These are phyloP conservation scores for Coelopa frigida DNA, from an alignment of 1,140 invertebrate genomes.

Conservation along the genomic window DNA sequence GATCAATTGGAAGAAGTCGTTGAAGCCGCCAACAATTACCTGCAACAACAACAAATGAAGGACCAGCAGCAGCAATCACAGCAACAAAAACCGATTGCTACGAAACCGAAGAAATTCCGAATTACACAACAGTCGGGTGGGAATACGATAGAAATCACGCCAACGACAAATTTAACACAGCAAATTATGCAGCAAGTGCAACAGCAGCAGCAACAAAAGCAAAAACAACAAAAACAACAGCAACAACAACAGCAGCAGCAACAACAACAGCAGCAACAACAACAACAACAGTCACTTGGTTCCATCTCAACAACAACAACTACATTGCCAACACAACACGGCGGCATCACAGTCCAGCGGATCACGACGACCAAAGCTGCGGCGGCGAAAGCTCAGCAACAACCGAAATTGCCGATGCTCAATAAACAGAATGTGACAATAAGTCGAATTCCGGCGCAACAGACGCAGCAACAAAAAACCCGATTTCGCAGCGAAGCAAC, in stretches of 20 bases:
- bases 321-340: slow-evolving; percentile 3
- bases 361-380: slow-evolving; percentile 22
- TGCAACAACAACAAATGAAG: slow-evolving; percentile 1
- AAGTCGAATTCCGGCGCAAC: slow-evolving; percentile 24
- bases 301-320: slow-evolving; percentile 10
- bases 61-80: not conserved
- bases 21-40: no score
- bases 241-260: slow-evolving; percentile 10
- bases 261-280: slow-evolving; percentile 6
- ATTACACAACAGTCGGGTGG: slow-evolving; percentile 9
- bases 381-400: not conserved
- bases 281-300: no score
- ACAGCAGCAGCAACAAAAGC: slow-evolving; percentile 11
- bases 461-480: slow-evolving; percentile 5
- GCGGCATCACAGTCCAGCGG: slow-evolving; percentile 30
- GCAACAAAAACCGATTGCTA: slow-evolving; percentile 13
- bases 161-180: slow-evolving; percentile 18
- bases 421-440: slow-evolving; percentile 41
- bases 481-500: slow-evolving; percentile 5
- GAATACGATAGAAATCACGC: slow-evolving; percentile 16
- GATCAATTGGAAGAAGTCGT: slow-evolving; percentile 19
- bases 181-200: slow-evolving; percentile 19
- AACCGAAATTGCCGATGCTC: slow-evolving; percentile 25
- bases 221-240: slow-evolving; percentile 10
- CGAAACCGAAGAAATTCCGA: slow-evolving; percentile 16